These are phyloP conservation scores for Acronicta alni DNA, from an alignment of 2,888 invertebrate genomes.

Conservation along the genomic window DNA sequence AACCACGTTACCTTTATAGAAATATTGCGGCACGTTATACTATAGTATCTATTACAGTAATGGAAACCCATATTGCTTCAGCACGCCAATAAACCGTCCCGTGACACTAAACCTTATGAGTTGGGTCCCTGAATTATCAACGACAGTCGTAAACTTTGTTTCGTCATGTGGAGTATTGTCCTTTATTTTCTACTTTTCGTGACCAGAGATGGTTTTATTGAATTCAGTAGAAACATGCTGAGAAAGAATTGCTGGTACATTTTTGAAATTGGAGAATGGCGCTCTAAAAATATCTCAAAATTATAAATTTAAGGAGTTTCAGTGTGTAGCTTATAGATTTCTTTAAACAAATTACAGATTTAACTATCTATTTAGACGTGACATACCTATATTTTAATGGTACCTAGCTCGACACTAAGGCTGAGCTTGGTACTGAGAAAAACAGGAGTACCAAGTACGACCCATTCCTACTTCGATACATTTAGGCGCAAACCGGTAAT, in stretches of 20 bases:
- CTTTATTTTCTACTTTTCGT: slow-evolving; percentile 53
- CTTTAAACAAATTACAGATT: too few relatives aligned
- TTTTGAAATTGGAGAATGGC: slow-evolving; percentile 21
- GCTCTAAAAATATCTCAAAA: slow-evolving; percentile 12
- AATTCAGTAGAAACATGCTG: slow-evolving; percentile 39
- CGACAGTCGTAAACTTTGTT: slow-evolving; percentile 62
- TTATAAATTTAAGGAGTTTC: too few relatives aligned
- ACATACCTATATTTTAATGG: too few relatives aligned
- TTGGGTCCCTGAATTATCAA: slow-evolving; percentile 61
- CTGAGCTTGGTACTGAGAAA: slow-evolving; percentile 24
- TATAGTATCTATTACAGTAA: slow-evolving; percentile 58
- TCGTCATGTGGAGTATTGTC: slow-evolving; percentile 58
- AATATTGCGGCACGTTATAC: slow-evolving; percentile 30
- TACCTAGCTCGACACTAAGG: too few relatives aligned
- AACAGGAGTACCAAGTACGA: slow-evolving; percentile 3
- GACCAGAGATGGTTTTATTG: slow-evolving; percentile 54
- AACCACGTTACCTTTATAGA: slow-evolving; percentile 28
- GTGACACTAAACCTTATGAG: slow-evolving; percentile 59
- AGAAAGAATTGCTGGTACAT: slow-evolving; percentile 19
- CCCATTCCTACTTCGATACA: slow-evolving; percentile 35
- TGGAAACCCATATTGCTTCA: slow-evolving; percentile 58
- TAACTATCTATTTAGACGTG: too few relatives aligned
- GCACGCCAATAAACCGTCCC: slow-evolving; percentile 60
- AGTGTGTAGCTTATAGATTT: too few relatives aligned
- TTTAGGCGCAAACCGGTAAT: slow-evolving; percentile 67